Percentiles rank a stretch among this genome's conserved stretches.
Conservation (phyloP, 2,888 invertebrate genomes). For the Volucella bombylans region DNA sequence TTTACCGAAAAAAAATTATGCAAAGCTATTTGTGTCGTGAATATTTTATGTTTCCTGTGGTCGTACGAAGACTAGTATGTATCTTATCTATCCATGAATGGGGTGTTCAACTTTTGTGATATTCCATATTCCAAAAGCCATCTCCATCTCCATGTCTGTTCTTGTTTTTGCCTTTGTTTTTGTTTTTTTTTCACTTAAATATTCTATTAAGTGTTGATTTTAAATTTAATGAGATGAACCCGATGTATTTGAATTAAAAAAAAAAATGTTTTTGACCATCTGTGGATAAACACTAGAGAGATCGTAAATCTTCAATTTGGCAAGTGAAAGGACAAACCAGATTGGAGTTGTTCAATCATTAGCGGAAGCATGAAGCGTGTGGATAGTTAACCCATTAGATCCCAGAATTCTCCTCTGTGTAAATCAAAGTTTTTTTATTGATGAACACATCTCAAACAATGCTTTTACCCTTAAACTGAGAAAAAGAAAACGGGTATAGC, state of each 20-base stretch:
- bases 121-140: not conserved
- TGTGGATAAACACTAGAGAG: no score
- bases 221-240: slow-evolving; percentile 20
- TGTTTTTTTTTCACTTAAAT: not conserved
- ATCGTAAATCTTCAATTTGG: no score
- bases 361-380: no score
- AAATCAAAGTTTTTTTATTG: no score
- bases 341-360: no score
- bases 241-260: not conserved
- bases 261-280: not conserved
- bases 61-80: not conserved
- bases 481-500: no score
- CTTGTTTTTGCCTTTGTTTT: not conserved
- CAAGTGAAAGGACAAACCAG: no score
- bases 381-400: no score
- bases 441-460: no score
- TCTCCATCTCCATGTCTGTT: not conserved
- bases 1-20: not conserved
- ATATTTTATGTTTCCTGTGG: slow-evolving; percentile 33
- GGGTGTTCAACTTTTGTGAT: slow-evolving; percentile 1
- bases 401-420: no score
- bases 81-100: slow-evolving; percentile 15
- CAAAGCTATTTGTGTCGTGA: slow-evolving; percentile 11
- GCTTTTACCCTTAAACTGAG: no score
- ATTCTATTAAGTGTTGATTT: not conserved